Percentiles rank a stretch among this genome's conserved stretches.
Conservation (phyloP, 92 coral and sea anemone species). For the Pocillopora meandrina region DNA sequence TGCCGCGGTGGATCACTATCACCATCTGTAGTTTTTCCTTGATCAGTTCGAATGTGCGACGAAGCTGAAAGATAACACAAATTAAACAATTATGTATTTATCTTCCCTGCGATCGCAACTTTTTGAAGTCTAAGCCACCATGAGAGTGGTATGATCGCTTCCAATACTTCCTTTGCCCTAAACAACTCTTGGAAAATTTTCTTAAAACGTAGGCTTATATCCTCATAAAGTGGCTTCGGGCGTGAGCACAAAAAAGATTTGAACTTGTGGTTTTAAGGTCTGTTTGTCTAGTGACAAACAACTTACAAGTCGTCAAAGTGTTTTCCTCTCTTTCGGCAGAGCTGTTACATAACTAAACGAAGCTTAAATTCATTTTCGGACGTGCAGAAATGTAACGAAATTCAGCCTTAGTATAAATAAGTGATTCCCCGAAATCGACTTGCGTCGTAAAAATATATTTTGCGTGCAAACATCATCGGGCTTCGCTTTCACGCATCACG, state of each 20-base stretch:
- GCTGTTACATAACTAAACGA: neutral
- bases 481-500: conserved; percentile 3
- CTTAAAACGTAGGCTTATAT: neutral
- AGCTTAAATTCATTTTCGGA: neutral
- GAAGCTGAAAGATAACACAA: conserved; percentile 54
- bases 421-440: conserved; percentile 7
- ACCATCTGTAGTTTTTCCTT: conserved; percentile 64
- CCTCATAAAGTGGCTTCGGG: neutral
- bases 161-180: neutral
- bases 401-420: neutral
- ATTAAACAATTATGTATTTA: neutral
- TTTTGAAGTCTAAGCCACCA: neutral
- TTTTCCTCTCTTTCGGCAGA: neutral
- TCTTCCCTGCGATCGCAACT: conserved; percentile 9
- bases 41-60: conserved; percentile 67
- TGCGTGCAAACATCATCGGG: conserved; percentile 33
- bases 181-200: neutral
- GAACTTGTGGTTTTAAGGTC: neutral
- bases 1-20: conserved; percentile 56
- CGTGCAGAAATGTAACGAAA: neutral
- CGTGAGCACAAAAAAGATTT: neutral
- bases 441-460: conserved; percentile 4
- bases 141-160: too few species aligned
- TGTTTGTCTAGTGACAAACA: conserved; percentile 30
- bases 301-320: neutral